Percentiles rank a stretch among this genome's conserved stretches.
These are phyloP conservation scores for Leptonema lineaticorne DNA, from an alignment of 1,140 invertebrate species.

Conservation along the genomic window DNA sequence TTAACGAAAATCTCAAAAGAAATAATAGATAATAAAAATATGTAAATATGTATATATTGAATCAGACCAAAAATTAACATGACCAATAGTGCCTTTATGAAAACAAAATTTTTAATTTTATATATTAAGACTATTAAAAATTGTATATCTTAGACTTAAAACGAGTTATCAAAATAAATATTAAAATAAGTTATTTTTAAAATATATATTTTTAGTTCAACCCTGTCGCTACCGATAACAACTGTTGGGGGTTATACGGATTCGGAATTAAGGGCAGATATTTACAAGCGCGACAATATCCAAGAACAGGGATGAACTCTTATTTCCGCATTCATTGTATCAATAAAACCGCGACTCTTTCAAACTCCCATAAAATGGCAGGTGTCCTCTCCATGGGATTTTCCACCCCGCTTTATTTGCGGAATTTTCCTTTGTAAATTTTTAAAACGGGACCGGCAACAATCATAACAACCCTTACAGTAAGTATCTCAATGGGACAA, in stretches of 20 bases:
- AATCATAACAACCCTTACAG: no score
- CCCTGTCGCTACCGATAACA: not conserved
- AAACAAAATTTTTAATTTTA: no score
- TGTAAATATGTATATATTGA: no score
- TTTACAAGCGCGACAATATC: conserved; percentile 39
- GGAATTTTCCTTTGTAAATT: not conserved
- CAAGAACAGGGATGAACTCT: conserved; percentile 32
- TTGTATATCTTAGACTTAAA: no score
- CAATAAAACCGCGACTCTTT: conserved; percentile 30
- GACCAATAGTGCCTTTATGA: no score
- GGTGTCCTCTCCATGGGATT: not conserved
- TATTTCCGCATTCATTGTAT: conserved; percentile 33
- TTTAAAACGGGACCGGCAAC: no score
- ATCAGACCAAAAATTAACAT: no score
- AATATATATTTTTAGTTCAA: not conserved
- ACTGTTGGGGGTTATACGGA: conserved; percentile 4
- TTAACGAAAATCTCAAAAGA: no score
- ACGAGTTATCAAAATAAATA: no score
- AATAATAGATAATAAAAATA: no score
- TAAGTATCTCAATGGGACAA: no score
- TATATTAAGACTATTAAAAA: no score
- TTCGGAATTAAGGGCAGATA: conserved; percentile 37
- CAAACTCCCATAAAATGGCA: not conserved
- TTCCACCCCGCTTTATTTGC: not conserved
- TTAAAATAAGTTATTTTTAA: not conserved